Conservation (phyloP, 2,888 invertebrate genomes). For the Morpho helenor region DNA sequence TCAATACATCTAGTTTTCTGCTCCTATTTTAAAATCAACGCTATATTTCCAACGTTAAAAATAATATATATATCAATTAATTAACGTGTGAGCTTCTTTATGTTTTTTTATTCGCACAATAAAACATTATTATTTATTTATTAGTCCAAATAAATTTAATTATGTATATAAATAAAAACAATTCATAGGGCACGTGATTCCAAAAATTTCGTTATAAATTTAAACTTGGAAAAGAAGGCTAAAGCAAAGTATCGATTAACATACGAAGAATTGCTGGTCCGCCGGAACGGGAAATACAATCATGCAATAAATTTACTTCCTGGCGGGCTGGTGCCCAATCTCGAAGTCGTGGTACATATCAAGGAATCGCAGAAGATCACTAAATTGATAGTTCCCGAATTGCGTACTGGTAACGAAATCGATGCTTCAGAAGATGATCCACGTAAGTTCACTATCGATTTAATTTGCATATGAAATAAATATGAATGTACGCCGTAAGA, state of each 20-base stretch:
- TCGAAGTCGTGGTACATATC: slow-evolving; percentile 81
- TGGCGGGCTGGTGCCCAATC: slow-evolving; percentile 81
- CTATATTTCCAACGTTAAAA: too few species aligned
- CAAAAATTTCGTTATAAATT: slow-evolving; percentile 83
- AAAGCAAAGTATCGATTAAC: slow-evolving; percentile 84
- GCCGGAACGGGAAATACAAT: slow-evolving; percentile 83
- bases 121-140: too few species aligned
- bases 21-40: too few species aligned
- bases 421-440: slow-evolving; percentile 71
- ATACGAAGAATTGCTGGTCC: slow-evolving; percentile 84
- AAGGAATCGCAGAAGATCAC: slow-evolving; percentile 81
- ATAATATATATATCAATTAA: too few species aligned
- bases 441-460: slow-evolving; percentile 43
- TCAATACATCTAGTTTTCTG: too few species aligned
- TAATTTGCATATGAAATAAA: too few species aligned
- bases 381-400: slow-evolving; percentile 80
- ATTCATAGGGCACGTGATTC: slow-evolving; percentile 81
- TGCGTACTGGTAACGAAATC: slow-evolving; percentile 82
- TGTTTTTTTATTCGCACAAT: too few species aligned
- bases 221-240: slow-evolving; percentile 82
- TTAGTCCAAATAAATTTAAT: too few species aligned
- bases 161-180: too few species aligned
- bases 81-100: too few species aligned
- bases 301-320: slow-evolving; percentile 84
- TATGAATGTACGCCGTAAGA: too few species aligned